These are phyloP conservation scores for Agapostemon virescens DNA, from an alignment of 2,888 invertebrate genomes.

Conservation along the genomic window DNA sequence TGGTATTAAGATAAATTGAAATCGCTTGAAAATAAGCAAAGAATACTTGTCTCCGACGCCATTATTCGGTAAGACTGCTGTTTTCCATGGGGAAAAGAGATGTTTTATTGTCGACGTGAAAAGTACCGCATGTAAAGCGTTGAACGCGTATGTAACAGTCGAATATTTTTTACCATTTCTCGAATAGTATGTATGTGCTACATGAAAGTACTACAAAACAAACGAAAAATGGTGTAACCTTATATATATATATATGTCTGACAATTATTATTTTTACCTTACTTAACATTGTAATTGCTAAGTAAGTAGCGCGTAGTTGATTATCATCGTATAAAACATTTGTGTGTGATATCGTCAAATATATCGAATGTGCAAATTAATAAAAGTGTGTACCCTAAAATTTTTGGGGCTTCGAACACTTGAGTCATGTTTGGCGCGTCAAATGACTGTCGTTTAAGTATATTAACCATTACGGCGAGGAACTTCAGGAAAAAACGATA, in stretches of 20 bases:
- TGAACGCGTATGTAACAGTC: background rate
- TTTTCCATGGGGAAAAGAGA: background rate
- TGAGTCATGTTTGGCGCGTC: conserved; percentile 39
- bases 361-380: conserved; percentile 3
- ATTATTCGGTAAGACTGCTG: conserved; percentile 12
- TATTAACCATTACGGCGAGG: background rate
- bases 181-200: background rate
- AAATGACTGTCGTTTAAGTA: conserved; percentile 32
- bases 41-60: background rate
- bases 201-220: no score
- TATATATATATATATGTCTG: conserved; percentile 1
- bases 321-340: conserved; percentile 18
- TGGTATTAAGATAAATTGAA: background rate
- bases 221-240: conserved; percentile 20
- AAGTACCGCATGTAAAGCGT: background rate
- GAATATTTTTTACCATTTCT: conserved; percentile 18
- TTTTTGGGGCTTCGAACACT: background rate
- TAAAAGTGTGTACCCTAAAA: background rate
- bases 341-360: conserved; percentile 40
- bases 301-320: conserved; percentile 9
- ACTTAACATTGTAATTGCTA: conserved; percentile 40
- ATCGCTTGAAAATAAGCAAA: background rate
- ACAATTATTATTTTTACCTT: conserved; percentile 22
- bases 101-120: conserved; percentile 3
- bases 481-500: background rate